Base-by-base conservation (phyloP, 1,140 invertebrate species). In the Himalopsyche phryganea region DNA sequence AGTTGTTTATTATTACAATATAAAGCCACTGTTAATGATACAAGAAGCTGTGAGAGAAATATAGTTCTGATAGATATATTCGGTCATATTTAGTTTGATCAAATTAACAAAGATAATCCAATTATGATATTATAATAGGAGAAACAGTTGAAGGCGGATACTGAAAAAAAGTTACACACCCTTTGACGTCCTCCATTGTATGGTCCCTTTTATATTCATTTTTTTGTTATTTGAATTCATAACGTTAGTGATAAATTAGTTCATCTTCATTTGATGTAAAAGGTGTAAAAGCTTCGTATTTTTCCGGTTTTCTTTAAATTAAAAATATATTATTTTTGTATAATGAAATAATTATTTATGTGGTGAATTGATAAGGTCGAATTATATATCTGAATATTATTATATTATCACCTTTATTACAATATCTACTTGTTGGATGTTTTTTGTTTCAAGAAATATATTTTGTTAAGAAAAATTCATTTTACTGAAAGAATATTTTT, bases 61-160 rank as follows among this genome's bases (percentile, higher is more conserved):
- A n/a, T n/a, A 41, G 7, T 36, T 60, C 9, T 5, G 23, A 28
- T 28, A 5, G 4, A 28, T 28, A 5, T 28, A 28, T 36, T 60
- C 49, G 49, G 28, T 36, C 36, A n/a, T 40, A 35, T 61, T 61
- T 56, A 7, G 6, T 17, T 35, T 55, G 40, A 46, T 38, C 14
- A 14, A 44, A 28, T 35, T 13, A 44, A 20, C 15, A 56, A 54
- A 51, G 38, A 49, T 60, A 59, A 53, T 59, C 57, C 51, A 55
- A 60, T 60, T 28, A 28, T 28, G 23, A 28, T 28, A 28, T n/a
- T n/a, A n/a, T 54, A 54, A 54, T 54, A 54, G 51, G 42, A 54
- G 41, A 54, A 54, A 54, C 51, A 54, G 51, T 54, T 36, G 51
- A 46, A 54, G 51, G 51, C 51, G 51, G 51, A 42, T 42, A 53